A percentile compares a stretch with the other conserved stretches of the same genome.
Conservation (phyloP, 2,113 vertebrate species). For the Ranitomeya imitator region DNA sequence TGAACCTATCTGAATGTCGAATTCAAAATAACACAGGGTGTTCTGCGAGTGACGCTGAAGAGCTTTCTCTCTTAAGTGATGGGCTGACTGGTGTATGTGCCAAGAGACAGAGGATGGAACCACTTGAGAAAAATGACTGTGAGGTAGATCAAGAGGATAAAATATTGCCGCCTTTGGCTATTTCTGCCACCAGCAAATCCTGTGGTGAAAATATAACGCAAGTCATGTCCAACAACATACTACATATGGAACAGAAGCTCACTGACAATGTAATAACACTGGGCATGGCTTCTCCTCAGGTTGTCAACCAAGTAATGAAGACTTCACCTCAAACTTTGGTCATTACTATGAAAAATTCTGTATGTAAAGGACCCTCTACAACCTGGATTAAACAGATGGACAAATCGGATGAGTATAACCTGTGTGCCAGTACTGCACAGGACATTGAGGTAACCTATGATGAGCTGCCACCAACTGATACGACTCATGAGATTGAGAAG, state of each 20-base stretch:
- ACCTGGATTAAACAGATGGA: neutral
- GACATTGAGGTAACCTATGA: neutral
- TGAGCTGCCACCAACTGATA: neutral
- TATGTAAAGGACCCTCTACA: neutral
- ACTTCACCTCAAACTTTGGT: neutral
- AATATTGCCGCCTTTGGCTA: neutral
- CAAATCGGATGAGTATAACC: neutral
- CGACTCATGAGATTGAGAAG: neutral
- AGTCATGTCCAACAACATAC: neutral
- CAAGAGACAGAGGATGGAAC: neutral
- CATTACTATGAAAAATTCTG: neutral
- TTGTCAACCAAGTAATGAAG: neutral
- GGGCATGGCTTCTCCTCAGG: neutral
- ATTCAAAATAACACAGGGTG: neutral
- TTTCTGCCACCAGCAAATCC: neutral
- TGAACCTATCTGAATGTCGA: neutral
- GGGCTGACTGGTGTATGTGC: no score
- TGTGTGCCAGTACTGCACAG: neutral
- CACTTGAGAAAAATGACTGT: neutral
- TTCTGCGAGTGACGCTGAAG: neutral
- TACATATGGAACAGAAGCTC: neutral
- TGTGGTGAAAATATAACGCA: neutral
- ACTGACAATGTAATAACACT: neutral
- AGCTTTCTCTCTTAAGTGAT: neutral
- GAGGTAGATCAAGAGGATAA: no score